Base-by-base conservation (phyloP, 64 coral and sea anemone species). In the Anthopleura sola region DNA sequence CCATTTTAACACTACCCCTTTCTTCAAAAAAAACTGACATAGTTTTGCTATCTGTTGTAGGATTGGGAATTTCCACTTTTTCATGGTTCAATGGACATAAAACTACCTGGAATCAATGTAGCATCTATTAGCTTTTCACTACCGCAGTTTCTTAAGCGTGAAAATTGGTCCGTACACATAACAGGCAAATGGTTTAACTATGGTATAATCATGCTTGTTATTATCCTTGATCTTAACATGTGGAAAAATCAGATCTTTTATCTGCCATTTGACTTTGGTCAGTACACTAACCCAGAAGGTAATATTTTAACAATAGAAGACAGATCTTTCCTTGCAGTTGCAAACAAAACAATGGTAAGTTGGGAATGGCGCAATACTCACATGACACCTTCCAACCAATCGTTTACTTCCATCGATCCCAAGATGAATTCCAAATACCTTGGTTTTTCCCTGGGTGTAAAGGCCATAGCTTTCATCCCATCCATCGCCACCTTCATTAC, bases 201-300 rank as follows among this genome's bases (percentile, higher is more conserved):
- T 85, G 96, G 96, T 5, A 90, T 98, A 2, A 98, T 98, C 13
- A 93, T 98, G 71, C 87, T 99, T 31, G 97, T 99, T 32, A 99
- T 99, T 12, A 99, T 99, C 77, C 87, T 99, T 21, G 97, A 99
- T 69, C 79, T 99, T 21, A 99, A 99, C 60, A 99, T 99, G 97
- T 99, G 97, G 97, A 99, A 99, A 84, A 99, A 99, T 68, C 97
- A 99, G 57, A 99, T 99, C 48, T 99, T 99, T 82, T 99, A 99
- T 68, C 75, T 66, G 23, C 97, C 97, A 26, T 99, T 90, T 84
- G 81, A 66, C 13, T 99, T 92, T 82, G 97, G 97, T 1, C 97
- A 99, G 78, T 99, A 99, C 53, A 87, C 97, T 0, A 55, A 85
- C 78, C 40, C 93, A 2, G 48, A 48, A 6, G 87, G 93, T 8